phyloP scores from a whole-genome alignment of 2,888 invertebrate genomes.

The Plagodis dolabraria region DNA sequence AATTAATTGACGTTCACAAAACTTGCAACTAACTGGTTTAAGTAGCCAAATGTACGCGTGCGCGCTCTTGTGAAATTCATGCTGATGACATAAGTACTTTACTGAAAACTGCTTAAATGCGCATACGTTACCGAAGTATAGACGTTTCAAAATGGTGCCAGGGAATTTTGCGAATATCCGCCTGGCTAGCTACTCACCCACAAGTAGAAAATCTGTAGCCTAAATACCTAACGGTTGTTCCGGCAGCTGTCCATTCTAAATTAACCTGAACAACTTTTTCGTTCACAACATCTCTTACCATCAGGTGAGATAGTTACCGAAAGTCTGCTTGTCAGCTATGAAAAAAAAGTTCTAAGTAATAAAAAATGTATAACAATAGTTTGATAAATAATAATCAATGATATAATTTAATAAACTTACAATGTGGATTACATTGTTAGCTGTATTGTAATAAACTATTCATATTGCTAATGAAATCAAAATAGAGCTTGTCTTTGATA shows the following conservation, averaged over 20 bases:
- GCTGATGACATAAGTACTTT: conserved; percentile 12
- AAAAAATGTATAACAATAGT: neutral
- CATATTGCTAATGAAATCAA: conserved; percentile 58
- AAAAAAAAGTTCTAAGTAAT: too few relatives aligned
- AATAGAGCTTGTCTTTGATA: conserved; percentile 65
- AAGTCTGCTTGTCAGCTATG: too few relatives aligned
- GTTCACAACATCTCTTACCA: too few relatives aligned
- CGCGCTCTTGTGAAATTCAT: conserved; percentile 66
- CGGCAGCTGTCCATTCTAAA: too few relatives aligned
- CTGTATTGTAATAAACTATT: conserved; percentile 28
- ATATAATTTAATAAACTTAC: conserved; percentile 12
- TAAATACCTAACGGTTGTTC: too few relatives aligned
- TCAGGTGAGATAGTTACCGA: too few relatives aligned
- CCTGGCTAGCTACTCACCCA: too few relatives aligned
- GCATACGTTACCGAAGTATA: too few relatives aligned
- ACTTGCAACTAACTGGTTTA: conserved; percentile 75
- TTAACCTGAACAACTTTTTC: too few relatives aligned
- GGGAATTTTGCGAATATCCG: too few relatives aligned
- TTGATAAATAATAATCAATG: conserved; percentile 10
- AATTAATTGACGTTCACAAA: conserved; percentile 82
- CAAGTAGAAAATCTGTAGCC: too few relatives aligned
- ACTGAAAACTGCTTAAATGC: neutral
- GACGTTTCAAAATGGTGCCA: too few relatives aligned
- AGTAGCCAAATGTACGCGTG: conserved; percentile 62
- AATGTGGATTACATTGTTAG: conserved; percentile 30